Evolutionary conservation across 2,113 vertebrate species (phyloP), one percentile per base, ranked within the genome.

Genomic region (Ammodytes dubius): DNA sequence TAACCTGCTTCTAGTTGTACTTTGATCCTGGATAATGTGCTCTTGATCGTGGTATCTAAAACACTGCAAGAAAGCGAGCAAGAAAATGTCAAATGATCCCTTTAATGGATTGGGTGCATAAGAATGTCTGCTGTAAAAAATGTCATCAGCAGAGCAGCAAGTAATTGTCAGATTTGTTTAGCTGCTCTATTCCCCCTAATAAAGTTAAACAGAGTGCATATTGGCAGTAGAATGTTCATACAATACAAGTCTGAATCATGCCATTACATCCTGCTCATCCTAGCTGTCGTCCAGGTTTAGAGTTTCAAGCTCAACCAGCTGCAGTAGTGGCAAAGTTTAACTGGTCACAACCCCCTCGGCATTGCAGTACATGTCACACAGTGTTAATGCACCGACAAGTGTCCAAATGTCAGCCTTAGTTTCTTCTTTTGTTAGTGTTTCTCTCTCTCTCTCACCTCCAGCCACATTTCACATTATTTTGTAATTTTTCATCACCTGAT

Each of bases 381-480:
- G 49, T 45, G 54, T 82, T 81, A 76, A 82, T 82, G 72, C 43
- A 13, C 19, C 27, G 61, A 40, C 69, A 64, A 70, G 43, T n/a
- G 70, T 73, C 52, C 43, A 39, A 66, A 66, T 68, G 65, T 83
- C 75, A 46, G 57, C 63, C 52, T 58, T 39, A 47, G 45, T 65
- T 77, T 27, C 27, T 27, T 27, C 27, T 27, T 27, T 27, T 27
- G 27, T 27, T 27, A 27, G 27, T 27, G 27, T 27, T 27, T 27
- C 27, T 27, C 27, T 27, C 27, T 27, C 27, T 27, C 27, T 27
- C 27, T 27, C 27, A 27, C 27, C 27, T 27, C 27, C 27, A 27
- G 27, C 27, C 27, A 27, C 27, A 27, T 27, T 27, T 27, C 27
- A 27, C 27, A 27, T 27, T 27, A 1, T 27, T 27, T 27, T 27